A percentile compares a stretch with the other conserved stretches of the same genome.
Conservation (phyloP, 2,888 invertebrate species). For the Andrena praecox region DNA sequence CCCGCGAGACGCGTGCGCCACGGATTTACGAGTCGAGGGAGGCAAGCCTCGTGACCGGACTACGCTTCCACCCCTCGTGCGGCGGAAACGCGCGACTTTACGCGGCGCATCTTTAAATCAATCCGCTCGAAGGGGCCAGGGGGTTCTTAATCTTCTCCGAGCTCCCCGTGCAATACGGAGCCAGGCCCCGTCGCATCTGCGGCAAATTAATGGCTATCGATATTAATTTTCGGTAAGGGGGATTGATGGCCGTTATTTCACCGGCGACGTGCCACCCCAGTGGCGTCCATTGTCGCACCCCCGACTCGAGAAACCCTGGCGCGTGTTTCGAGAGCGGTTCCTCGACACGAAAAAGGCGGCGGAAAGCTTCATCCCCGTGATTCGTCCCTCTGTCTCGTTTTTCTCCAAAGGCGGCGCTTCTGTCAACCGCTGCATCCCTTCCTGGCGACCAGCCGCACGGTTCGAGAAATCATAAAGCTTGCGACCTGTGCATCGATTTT, state of each 20-base stretch:
- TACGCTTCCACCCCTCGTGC: not conserved
- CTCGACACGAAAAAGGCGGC: constrained; percentile 22
- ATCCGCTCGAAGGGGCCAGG: not conserved
- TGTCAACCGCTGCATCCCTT: not conserved
- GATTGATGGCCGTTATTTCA: constrained; percentile 4
- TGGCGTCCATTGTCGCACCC: constrained; percentile 22
- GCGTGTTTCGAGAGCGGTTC: not conserved
- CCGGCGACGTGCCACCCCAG: constrained; percentile 9
- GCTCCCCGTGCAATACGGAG: constrained; percentile 7
- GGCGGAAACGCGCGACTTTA: not conserved
- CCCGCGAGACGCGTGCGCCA: not conserved
- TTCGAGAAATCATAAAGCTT: not conserved
- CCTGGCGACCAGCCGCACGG: not conserved
- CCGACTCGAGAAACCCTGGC: constrained; percentile 9
- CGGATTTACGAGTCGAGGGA: constrained; percentile 6
- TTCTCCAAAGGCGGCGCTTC: not conserved
- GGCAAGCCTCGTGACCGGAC: not conserved
- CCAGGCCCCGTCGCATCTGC: constrained; percentile 1
- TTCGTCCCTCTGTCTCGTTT: constrained; percentile 10
- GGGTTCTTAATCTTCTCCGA: constrained; percentile 8
- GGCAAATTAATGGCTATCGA: constrained; percentile 47
- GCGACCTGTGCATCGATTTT: not conserved
- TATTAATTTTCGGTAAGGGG: constrained; percentile 32
- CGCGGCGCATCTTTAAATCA: constrained; percentile 15
- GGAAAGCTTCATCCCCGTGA: constrained; percentile 8